A percentile compares a stretch with the other conserved stretches of the same genome.
Conservation (phyloP, 1,140 invertebrate genomes). For the Oedothorax gibbosus region DNA sequence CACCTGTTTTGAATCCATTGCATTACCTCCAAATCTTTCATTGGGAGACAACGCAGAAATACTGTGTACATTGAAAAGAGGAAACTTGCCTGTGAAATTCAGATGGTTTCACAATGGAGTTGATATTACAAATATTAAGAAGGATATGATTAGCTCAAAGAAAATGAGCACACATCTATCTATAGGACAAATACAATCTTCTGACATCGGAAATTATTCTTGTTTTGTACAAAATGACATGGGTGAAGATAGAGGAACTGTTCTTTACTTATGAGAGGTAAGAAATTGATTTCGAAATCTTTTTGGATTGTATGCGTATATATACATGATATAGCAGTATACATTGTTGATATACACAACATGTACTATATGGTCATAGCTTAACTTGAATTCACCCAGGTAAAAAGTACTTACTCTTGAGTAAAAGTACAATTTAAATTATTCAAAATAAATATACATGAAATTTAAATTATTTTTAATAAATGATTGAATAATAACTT, state of each 20-base stretch:
- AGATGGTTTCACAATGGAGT: conserved; percentile 29
- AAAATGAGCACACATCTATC: neutral
- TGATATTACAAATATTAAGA: neutral
- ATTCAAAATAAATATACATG: no score
- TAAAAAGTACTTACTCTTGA: no score
- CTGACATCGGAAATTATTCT: conserved; percentile 65
- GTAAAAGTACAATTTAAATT: no score
- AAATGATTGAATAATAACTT: no score
- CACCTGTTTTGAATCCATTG: neutral
- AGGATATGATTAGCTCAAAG: neutral
- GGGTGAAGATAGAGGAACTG: conserved; percentile 61
- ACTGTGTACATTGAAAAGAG: conserved; percentile 27
- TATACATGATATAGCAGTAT: no score
- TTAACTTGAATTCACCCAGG: no score
- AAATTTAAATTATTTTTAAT: no score
- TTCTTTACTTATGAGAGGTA: conserved; percentile 49
- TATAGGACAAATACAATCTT: conserved; percentile 32
- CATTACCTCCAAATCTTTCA: conserved; percentile 12
- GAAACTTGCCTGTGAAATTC: conserved; percentile 18
- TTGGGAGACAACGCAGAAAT: conserved; percentile 16
- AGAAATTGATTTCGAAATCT: no score
- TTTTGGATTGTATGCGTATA: no score
- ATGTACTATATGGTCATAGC: no score
- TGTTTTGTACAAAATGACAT: conserved; percentile 64
- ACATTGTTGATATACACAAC: no score